Base-by-base conservation (phyloP, 1,140 invertebrate species). In the Anastrepha ludens region DNA sequence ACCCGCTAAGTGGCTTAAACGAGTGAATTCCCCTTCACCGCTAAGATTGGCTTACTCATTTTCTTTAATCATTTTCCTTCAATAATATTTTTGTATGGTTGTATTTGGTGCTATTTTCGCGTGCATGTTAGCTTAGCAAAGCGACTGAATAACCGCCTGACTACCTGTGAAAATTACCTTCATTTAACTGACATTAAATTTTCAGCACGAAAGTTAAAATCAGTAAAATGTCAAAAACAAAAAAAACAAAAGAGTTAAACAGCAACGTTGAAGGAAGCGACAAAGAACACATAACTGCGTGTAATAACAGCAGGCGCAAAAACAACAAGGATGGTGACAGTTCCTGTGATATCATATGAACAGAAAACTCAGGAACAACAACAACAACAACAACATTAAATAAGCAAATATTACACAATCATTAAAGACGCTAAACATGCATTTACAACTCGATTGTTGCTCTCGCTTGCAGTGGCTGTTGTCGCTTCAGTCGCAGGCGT, bases 401-500 rank as follows among this genome's bases (percentile, higher is more conserved):
- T 29, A 29, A 81, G 74, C 47, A 58, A 81, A 81, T 81, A 81
- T 81, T 81, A 81, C 74, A 55, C 47, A 58, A 81, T 55, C 74
- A 81, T 81, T 81, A 81, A 81, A 81, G 44, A 81, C 47, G 47
- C 47, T 81, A 81, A 81, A 81, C 74, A 81, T 47, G 47, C 74
- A 81, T 17, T 55, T 81, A 58, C 74, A 81, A 55, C 74, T 20
- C 20, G 74, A 20, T 55, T 81, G 74, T 15, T 81, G 74, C 8
- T 50, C 4, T 4, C 9, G 8, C 11, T 47, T 50, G n/a, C 7
- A 20, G 47, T 81, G n/a, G 41, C 44, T 47, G 9, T 47, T 15
- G 29, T 74, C 17, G 11, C 17, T 74, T 4, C 29, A 17, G 6
- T 47, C 47, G 70, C 17, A 62, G 5, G n/a, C 15, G 60, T 62